These are phyloP conservation scores for Drosophila setifemur DNA, from an alignment of 1,140 invertebrate species.

Conservation along the genomic window DNA sequence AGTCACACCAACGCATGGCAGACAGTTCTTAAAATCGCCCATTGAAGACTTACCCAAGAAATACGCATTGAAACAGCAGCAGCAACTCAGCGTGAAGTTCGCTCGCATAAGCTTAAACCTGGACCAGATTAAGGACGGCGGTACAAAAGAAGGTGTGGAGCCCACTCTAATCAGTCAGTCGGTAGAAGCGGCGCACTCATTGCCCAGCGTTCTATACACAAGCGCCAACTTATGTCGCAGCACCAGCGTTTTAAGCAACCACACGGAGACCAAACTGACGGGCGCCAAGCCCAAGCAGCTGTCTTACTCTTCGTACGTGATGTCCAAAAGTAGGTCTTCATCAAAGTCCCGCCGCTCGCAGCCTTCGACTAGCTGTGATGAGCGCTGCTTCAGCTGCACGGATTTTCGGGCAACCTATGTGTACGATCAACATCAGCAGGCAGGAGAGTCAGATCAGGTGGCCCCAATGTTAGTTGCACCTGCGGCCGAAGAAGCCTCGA, in stretches of 20 bases:
- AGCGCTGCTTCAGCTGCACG: slow-evolving; percentile 75
- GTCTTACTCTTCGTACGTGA: slow-evolving; percentile 64
- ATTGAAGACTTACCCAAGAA: slow-evolving; percentile 68
- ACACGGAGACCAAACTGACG: slow-evolving; percentile 62
- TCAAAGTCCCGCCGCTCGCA: slow-evolving; percentile 70
- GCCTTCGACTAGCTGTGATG: slow-evolving; percentile 61
- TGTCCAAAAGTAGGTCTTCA: slow-evolving; percentile 61
- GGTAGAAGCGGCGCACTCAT: slow-evolving; percentile 48
- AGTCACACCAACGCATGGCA: slow-evolving; percentile 26
- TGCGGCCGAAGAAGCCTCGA: slow-evolving; percentile 50
- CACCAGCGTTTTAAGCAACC: slow-evolving; percentile 53
- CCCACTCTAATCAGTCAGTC: neutral
- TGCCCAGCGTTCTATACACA: slow-evolving; percentile 61
- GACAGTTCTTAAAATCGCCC: slow-evolving; percentile 70
- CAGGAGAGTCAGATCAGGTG: slow-evolving; percentile 9
- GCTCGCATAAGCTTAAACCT: slow-evolving; percentile 71
- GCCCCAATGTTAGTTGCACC: slow-evolving; percentile 59
- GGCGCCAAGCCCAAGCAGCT: slow-evolving; percentile 76
- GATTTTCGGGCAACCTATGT: slow-evolving; percentile 52
- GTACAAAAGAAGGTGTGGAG: slow-evolving; percentile 6
- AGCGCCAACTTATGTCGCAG: slow-evolving; percentile 52
- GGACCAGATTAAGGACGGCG: slow-evolving; percentile 72
- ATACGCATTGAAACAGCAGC: slow-evolving; percentile 57
- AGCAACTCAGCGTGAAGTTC: slow-evolving; percentile 68
- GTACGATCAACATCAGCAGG: slow-evolving; percentile 14